These are phyloP conservation scores for Corythaixoides concolor DNA, from an alignment of 2,113 vertebrate genomes.

Conservation along the genomic window DNA sequence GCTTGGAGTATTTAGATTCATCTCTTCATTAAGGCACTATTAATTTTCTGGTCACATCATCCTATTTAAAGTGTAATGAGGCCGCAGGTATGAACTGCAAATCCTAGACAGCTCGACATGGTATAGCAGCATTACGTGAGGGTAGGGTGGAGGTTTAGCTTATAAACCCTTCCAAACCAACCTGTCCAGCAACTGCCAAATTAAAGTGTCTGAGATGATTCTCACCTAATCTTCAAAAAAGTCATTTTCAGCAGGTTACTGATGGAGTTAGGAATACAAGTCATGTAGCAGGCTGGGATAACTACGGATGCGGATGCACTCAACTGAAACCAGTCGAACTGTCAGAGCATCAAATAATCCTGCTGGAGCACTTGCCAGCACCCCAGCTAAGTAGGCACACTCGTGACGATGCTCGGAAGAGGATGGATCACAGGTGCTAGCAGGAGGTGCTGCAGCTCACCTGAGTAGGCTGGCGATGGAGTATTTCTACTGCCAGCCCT, in stretches of 20 bases:
- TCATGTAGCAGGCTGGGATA: neutral
- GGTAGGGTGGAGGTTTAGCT: neutral
- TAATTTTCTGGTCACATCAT: constrained; percentile 38
- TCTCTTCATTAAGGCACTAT: constrained; percentile 4
- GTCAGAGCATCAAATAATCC: neutral
- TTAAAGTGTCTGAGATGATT: neutral
- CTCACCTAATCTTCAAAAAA: neutral
- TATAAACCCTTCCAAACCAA: neutral
- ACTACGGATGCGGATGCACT: neutral
- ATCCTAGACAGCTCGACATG: neutral
- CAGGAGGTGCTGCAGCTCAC: neutral
- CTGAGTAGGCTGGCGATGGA: neutral
- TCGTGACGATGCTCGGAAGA: accelerated
- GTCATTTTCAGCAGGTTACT: neutral
- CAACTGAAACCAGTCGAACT: neutral
- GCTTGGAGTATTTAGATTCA: neutral
- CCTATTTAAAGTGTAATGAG: neutral
- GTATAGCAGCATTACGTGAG: neutral
- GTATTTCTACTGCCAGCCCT: neutral
- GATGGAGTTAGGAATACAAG: neutral
- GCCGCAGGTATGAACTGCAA: neutral
- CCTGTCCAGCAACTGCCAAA: neutral
- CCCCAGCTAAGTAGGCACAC: neutral
- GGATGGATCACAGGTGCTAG: neutral
- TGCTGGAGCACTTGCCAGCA: neutral